Evolutionary conservation across 92 coral and sea anemone species (phyloP), one percentile per base, ranked within the genome.

Genomic region (Desmophyllum pertusum): DNA sequence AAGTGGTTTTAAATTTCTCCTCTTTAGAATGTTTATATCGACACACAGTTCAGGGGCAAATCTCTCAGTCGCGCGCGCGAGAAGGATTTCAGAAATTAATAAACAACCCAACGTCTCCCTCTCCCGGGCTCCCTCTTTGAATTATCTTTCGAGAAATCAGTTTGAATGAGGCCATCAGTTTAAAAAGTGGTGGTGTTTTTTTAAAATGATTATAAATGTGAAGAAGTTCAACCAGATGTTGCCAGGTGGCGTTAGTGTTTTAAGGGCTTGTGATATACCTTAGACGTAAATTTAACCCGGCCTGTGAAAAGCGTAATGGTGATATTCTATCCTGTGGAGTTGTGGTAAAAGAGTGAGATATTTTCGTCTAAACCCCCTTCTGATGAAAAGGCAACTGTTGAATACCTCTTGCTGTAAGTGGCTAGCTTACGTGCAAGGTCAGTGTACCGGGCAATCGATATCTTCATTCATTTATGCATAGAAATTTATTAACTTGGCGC

Each of bases 1-100:
- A 42, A 31, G 43, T 14, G 86, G 86, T 72, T 82, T 80, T 68
- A 51, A 59, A 80, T 80, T 81, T 70, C 86, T 53, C 41, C 57
- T 68, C 64, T 50, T 10, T 50, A 62, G 73, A 64, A 78, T 78
- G 69, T 78, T 78, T 42, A 63, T 13, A 39, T 61, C 68, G 39
- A 48, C 65, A 42, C 13, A n/a, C 73, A 38, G 73, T 38, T 27
- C 35, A 9, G 73, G 42, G 19, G 14, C 30, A 51, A 53, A 30
- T 73, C 59, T 29, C n/a, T 41, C 19, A 11, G 59, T 45, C n/a
- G 35, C n/a, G 10, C 23, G 35, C 39, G 77, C 31, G 45, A 62
- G 21, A 48, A 48, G 19, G 4, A 48, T 48, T 48, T n/a, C n/a
- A n/a, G n/a, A n/a, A n/a, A n/a, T n/a, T n/a, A n/a, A n/a, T n/a